phyloP scores from a whole-genome alignment of 2,888 invertebrate species.

The Hemistola chrysoprasaria region DNA sequence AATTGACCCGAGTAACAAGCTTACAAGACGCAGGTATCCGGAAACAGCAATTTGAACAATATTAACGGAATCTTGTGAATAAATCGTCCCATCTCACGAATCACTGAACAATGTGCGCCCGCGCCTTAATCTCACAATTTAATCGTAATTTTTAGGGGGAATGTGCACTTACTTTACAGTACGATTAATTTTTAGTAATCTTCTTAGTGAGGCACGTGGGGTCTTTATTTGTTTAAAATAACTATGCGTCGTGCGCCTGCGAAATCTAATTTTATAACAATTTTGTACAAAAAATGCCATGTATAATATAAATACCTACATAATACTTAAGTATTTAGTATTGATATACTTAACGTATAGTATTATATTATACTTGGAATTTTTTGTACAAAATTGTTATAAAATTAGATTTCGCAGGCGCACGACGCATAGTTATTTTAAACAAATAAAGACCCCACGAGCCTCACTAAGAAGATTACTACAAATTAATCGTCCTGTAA shows the following conservation, averaged over 20 bases:
- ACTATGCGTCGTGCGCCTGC: conserved; percentile 4
- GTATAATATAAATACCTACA: too few species aligned
- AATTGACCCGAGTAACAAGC: too few species aligned
- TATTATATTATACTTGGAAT: too few species aligned
- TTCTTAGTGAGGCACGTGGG: conserved; percentile 22
- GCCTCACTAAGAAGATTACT: conserved; percentile 30
- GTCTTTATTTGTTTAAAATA: conserved; percentile 4
- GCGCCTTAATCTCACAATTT: conserved; percentile 43
- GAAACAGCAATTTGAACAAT: conserved; percentile 29
- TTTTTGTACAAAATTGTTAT: too few species aligned
- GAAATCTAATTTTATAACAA: background rate
- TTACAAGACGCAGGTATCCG: conserved; percentile 24
- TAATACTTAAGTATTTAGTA: too few species aligned
- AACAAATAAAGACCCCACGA: conserved; percentile 8
- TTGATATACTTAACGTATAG: too few species aligned
- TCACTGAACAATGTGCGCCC: conserved; percentile 44
- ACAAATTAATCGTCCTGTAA: conserved; percentile 38
- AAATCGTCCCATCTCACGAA: conserved; percentile 43
- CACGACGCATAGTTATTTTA: conserved; percentile 8
- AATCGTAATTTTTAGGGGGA: conserved; percentile 34
- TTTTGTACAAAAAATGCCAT: too few species aligned
- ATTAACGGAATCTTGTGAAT: conserved; percentile 41
- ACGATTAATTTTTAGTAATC: conserved; percentile 36
- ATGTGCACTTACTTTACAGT: conserved; percentile 34
- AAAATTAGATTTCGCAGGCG: background rate